Evolutionary conservation across 2,113 vertebrate species (phyloP).

Genomic region (Eubucco bourcierii): DNA sequence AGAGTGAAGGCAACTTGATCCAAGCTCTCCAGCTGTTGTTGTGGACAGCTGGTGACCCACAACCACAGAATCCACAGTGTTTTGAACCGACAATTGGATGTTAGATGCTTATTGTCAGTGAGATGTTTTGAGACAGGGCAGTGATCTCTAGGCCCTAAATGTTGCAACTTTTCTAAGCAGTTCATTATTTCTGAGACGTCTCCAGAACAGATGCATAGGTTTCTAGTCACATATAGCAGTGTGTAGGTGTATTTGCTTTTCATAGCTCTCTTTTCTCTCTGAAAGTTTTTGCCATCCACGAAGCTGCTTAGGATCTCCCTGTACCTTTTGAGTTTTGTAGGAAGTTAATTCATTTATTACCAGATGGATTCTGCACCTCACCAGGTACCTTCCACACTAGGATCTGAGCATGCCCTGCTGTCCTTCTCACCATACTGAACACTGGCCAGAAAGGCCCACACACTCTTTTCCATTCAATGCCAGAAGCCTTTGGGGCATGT

Average conservation of each 20-base stretch:
- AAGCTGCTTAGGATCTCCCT: background rate
- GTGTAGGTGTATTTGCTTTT: background rate
- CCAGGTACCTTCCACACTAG: background rate
- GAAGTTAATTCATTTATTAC: background rate
- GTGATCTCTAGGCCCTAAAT: background rate
- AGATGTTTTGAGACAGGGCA: background rate
- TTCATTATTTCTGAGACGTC: background rate
- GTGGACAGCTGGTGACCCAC: background rate
- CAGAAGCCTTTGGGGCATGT: background rate
- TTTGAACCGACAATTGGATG: background rate
- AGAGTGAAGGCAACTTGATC: background rate
- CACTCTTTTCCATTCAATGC: background rate
- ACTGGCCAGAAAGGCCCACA: background rate
- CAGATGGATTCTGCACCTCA: background rate
- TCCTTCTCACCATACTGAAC: background rate
- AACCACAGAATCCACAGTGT: background rate
- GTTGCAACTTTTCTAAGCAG: background rate
- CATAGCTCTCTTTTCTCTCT: background rate
- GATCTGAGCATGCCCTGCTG: rapidly evolving
- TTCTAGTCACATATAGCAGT: background rate
- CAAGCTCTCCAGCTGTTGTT: background rate
- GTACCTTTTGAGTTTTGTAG: background rate
- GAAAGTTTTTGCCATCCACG: background rate
- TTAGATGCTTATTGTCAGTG: background rate
- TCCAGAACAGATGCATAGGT: rapidly evolving